Percentiles rank a stretch among this genome's conserved stretches.
Evolutionary conservation across 2,888 invertebrate species (phyloP).

Genomic region (Phaonia tiefii): DNA sequence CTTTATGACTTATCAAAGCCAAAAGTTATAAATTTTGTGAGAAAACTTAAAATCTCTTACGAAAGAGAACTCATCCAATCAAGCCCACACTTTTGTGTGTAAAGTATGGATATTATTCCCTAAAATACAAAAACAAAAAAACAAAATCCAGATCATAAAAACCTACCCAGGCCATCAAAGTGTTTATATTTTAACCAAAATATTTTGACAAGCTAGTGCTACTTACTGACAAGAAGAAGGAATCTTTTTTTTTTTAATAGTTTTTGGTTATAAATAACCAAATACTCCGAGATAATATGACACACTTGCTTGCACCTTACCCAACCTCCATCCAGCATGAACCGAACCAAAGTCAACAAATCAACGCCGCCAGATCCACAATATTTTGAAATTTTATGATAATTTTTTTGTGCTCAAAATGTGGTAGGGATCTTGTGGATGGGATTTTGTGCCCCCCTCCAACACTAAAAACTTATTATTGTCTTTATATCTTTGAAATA

Average conservation of each 20-base stretch:
- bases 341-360: neutral
- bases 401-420: neutral
- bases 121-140: neutral
- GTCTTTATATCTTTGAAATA: conserved; percentile 8
- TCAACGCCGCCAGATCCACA: neutral
- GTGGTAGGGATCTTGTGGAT: neutral
- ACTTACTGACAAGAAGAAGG: neutral
- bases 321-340: neutral
- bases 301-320: conserved; percentile 3
- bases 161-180: neutral
- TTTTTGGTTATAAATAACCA: neutral
- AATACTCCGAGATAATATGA: neutral
- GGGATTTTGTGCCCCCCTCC: conserved; percentile 4
- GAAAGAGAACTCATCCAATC: neutral
- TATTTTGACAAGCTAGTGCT: conserved; percentile 19
- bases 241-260: neutral
- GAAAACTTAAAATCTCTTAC: neutral
- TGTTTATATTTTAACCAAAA: neutral
- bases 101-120: conserved; percentile 1
- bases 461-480: conserved; percentile 2
- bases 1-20: conserved; percentile 19
- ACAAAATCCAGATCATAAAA: neutral
- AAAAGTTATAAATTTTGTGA: neutral
- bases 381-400: conserved; percentile 7
- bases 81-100: conserved; percentile 1